A percentile compares a stretch with the other conserved stretches of the same genome.
These are phyloP conservation scores for Vulpes ferrilata DNA, from an alignment of 2,113 vertebrate genomes.

Conservation along the genomic window DNA sequence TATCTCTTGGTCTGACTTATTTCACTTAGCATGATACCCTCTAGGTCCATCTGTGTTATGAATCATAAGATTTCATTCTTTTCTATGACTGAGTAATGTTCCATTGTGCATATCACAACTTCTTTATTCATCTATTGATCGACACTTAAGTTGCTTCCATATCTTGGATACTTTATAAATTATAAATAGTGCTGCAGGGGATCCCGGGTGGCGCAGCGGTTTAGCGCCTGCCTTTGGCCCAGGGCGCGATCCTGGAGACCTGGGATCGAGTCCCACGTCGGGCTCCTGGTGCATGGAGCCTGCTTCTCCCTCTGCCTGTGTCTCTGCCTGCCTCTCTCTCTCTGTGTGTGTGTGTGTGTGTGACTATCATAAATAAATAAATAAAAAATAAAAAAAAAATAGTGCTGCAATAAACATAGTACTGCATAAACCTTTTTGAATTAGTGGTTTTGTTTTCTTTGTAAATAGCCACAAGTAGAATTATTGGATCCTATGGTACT, in stretches of 20 bases:
- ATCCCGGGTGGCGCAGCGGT: too few species aligned
- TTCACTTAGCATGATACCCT: not conserved
- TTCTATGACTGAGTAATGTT: not conserved
- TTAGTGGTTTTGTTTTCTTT: not conserved
- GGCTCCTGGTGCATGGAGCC: too few species aligned
- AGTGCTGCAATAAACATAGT: not conserved
- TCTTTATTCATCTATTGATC: not conserved
- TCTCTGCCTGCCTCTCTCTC: too few species aligned
- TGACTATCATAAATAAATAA: too few species aligned
- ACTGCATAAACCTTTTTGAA: not conserved
- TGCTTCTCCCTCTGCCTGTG: too few species aligned
- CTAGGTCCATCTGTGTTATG: not conserved
- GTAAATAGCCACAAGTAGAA: not conserved
- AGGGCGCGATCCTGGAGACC: too few species aligned
- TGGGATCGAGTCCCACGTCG: too few species aligned
- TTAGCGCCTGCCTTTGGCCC: too few species aligned
- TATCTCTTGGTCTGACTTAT: not conserved
- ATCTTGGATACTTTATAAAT: not conserved
- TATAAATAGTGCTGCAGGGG: not conserved
- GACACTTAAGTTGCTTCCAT: not conserved
- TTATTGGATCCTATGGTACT: not conserved
- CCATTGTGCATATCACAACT: not conserved
- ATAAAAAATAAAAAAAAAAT: not conserved
- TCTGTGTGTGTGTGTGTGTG: too few species aligned
- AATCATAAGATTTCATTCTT: not conserved